Percentiles rank a stretch among this genome's conserved stretches.
These are phyloP conservation scores for Pseudopleuronectes americanus DNA, from an alignment of 2,797 vertebrate species.

Conservation along the genomic window DNA sequence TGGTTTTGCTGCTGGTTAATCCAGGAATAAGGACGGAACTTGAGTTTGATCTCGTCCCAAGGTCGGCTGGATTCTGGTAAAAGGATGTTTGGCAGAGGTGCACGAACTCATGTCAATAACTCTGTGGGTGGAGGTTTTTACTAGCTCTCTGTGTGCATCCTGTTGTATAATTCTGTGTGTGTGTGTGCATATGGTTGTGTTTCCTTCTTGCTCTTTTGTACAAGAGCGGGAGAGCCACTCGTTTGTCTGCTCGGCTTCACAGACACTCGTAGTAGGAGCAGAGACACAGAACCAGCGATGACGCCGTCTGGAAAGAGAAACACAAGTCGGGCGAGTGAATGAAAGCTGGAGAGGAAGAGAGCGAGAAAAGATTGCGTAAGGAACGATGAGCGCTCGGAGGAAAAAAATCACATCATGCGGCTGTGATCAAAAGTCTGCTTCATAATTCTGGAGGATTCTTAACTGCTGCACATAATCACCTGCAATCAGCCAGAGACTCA, in stretches of 20 bases:
- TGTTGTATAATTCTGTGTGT: slow-evolving; percentile 33
- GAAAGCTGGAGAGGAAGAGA: not conserved
- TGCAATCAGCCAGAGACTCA: slow-evolving; percentile 51
- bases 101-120: slow-evolving; percentile 59
- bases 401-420: slow-evolving; percentile 6
- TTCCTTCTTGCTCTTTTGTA: slow-evolving; percentile 23
- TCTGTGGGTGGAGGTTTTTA: slow-evolving; percentile 69
- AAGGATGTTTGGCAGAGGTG: slow-evolving; percentile 72
- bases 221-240: slow-evolving; percentile 20
- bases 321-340: not conserved
- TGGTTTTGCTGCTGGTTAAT: slow-evolving; percentile 56
- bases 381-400: not conserved
- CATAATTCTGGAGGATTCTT: slow-evolving; percentile 16
- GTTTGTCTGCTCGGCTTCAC: slow-evolving; percentile 42
- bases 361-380: slow-evolving; percentile 5
- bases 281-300: slow-evolving; percentile 24
- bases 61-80: slow-evolving; percentile 73
- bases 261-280: slow-evolving; percentile 20
- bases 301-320: slow-evolving; percentile 23
- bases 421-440: slow-evolving; percentile 47
- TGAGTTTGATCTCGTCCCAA: slow-evolving; percentile 56
- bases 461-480: slow-evolving; percentile 45
- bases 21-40: slow-evolving; percentile 48
- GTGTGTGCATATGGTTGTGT: slow-evolving; percentile 15
- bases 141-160: slow-evolving; percentile 50